Evolutionary conservation across 2,113 vertebrate species (phyloP).

Genomic region (Dolichotis patagonum): DNA sequence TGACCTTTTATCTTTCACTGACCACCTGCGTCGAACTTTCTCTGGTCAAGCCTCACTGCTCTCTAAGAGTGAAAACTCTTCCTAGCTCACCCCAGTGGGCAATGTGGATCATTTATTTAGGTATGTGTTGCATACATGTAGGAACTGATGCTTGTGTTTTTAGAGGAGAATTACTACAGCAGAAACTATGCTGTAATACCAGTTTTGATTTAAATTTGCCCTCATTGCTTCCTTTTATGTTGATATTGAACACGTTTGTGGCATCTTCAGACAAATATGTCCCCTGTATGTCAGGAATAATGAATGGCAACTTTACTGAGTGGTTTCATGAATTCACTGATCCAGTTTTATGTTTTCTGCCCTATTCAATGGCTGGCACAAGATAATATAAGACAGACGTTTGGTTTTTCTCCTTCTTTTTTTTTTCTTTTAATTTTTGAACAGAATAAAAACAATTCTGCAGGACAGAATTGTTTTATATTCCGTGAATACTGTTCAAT

Average conservation of each 20-base stretch:
- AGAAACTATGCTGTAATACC: background rate
- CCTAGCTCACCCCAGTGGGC: background rate
- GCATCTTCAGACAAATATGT: background rate
- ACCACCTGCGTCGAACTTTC: background rate
- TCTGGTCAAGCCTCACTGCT: background rate
- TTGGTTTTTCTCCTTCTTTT: background rate
- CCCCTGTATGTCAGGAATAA: background rate
- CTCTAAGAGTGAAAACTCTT: no score
- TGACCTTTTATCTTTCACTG: background rate
- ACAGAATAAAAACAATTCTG: conserved; percentile 7
- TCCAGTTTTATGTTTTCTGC: background rate
- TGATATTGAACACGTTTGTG: background rate
- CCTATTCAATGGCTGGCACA: background rate
- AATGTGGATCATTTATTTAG: background rate
- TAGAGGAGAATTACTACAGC: background rate
- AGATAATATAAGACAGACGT: background rate
- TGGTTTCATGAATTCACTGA: background rate
- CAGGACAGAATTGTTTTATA: conserved; percentile 6
- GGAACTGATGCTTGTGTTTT: background rate
- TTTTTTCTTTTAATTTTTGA: conserved; percentile 1
- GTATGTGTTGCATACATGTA: background rate
- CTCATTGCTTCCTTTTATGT: background rate
- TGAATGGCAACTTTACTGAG: background rate
- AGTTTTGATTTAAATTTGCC: conserved; percentile 9
- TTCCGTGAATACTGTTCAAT: background rate